Percentiles rank a stretch among this genome's conserved stretches.
phyloP scores from a whole-genome alignment of 2,797 vertebrate genomes.

The Cyclura pinguis region DNA sequence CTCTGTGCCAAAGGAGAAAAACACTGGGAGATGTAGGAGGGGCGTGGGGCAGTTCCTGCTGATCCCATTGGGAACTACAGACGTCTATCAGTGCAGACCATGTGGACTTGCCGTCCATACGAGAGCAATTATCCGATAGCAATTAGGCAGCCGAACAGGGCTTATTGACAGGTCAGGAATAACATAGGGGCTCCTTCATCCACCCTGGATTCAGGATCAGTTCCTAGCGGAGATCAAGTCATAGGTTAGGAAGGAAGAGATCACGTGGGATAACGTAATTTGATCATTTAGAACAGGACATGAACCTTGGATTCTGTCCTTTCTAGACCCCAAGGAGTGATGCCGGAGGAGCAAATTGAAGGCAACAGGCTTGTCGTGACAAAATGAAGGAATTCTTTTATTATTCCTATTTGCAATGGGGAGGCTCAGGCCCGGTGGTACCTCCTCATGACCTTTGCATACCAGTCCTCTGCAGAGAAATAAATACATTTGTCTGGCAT shows the following conservation, averaged over 20 bases:
- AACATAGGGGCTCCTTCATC: slow-evolving; percentile 22
- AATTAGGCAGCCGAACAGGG: not conserved
- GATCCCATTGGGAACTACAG: too few species aligned
- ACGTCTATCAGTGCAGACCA: not conserved
- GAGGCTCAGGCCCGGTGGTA: slow-evolving; percentile 5
- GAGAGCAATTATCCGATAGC: slow-evolving; percentile 31
- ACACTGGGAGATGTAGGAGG: too few species aligned
- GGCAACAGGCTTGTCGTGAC: slow-evolving; percentile 32
- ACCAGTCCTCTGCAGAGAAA: slow-evolving; percentile 36
- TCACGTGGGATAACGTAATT: slow-evolving; percentile 48
- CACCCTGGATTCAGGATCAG: slow-evolving; percentile 18
- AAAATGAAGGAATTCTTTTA: slow-evolving; percentile 26
- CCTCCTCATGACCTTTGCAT: slow-evolving; percentile 24
- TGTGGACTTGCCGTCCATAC: slow-evolving; percentile 22
- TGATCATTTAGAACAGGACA: slow-evolving; percentile 57
- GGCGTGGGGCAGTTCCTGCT: too few species aligned
- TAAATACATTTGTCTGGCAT: slow-evolving; percentile 24
- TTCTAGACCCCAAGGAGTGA: slow-evolving; percentile 44
- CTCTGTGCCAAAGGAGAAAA: too few species aligned
- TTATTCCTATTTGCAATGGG: not conserved
- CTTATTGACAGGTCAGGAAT: slow-evolving; percentile 37
- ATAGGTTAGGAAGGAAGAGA: slow-evolving; percentile 60
- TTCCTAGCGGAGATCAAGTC: slow-evolving; percentile 46
- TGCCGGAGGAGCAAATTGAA: slow-evolving; percentile 56
- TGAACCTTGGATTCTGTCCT: slow-evolving; percentile 41